Percentiles rank a stretch among this genome's conserved stretches.
Conservation (phyloP, 2,797 vertebrate species). For the Smutsia temminckii region DNA sequence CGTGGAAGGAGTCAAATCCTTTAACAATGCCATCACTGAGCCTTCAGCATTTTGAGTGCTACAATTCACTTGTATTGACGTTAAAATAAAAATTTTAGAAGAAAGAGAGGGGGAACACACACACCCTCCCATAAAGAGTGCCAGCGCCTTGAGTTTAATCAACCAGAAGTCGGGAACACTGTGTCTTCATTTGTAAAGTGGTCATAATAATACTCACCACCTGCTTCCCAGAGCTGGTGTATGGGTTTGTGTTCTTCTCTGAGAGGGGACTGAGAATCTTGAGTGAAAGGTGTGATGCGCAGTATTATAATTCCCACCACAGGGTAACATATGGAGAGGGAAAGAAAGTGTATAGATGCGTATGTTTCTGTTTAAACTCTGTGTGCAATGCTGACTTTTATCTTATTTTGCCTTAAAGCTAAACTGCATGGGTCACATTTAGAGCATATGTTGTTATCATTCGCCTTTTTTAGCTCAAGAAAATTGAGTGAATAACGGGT, state of each 20-base stretch:
- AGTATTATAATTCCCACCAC: conserved; percentile 52
- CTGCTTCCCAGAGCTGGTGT: conserved; percentile 9
- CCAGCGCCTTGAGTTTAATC: conserved; percentile 33
- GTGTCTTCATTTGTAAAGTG: conserved; percentile 50
- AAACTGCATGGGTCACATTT: conserved; percentile 86
- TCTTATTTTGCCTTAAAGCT: conserved; percentile 87
- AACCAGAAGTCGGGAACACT: neutral
- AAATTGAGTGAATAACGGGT: conserved; percentile 76
- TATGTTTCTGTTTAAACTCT: conserved; percentile 80
- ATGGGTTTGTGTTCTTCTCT: conserved; percentile 33
- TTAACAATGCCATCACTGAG: neutral
- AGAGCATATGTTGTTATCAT: conserved; percentile 85
- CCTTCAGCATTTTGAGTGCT: neutral
- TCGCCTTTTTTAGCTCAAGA: conserved; percentile 80
- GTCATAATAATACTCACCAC: conserved; percentile 15
- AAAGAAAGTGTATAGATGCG: conserved; percentile 60
- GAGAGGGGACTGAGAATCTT: conserved; percentile 55
- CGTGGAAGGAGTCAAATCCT: neutral
- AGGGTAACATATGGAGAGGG: conserved; percentile 61
- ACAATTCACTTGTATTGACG: neutral
- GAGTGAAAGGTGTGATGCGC: conserved; percentile 73
- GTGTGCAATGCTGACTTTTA: conserved; percentile 83
- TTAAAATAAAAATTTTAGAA: neutral
- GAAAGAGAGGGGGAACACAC: neutral
- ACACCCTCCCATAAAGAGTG: neutral